These are phyloP conservation scores for Leucoptera coffeella DNA, from an alignment of 2,888 invertebrate genomes.

Conservation along the genomic window DNA sequence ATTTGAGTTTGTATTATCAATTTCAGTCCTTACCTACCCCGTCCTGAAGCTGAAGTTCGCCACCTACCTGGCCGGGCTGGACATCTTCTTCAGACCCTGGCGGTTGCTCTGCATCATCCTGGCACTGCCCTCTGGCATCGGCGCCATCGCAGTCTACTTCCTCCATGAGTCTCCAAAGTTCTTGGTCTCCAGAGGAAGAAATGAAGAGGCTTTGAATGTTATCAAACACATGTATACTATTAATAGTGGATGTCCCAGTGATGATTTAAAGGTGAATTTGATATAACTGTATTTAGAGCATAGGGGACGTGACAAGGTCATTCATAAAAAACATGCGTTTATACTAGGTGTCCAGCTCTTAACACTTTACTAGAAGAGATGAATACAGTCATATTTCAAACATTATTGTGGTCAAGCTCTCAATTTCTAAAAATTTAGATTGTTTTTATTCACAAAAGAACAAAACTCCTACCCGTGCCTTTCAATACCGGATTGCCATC, in stretches of 20 bases:
- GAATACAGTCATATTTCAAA: too few species aligned
- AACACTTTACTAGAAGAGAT: too few species aligned
- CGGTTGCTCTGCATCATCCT: slow-evolving; percentile 57
- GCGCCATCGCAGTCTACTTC: slow-evolving; percentile 51
- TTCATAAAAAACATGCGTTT: neutral
- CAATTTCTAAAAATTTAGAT: too few species aligned
- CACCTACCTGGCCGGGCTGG: slow-evolving; percentile 26
- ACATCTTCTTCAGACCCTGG: slow-evolving; percentile 65
- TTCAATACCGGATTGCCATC: too few species aligned
- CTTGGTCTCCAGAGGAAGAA: slow-evolving; percentile 56
- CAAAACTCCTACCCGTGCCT: too few species aligned
- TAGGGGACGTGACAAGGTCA: neutral
- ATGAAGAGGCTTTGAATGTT: slow-evolving; percentile 52
- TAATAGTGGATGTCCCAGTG: slow-evolving; percentile 17
- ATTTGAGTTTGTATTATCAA: too few species aligned
- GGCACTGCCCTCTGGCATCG: slow-evolving; percentile 33
- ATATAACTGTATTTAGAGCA: too few species aligned
- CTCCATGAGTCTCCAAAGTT: slow-evolving; percentile 79
- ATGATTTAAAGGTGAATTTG: slow-evolving; percentile 23
- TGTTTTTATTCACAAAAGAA: too few species aligned
- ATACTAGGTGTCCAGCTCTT: too few species aligned
- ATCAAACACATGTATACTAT: slow-evolving; percentile 24
- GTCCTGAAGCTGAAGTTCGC: slow-evolving; percentile 53
- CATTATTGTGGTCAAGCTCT: too few species aligned
- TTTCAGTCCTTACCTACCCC: slow-evolving; percentile 59